Conservation (phyloP, 2,113 vertebrate species). For the Ptilorrhoa leucosticta region DNA sequence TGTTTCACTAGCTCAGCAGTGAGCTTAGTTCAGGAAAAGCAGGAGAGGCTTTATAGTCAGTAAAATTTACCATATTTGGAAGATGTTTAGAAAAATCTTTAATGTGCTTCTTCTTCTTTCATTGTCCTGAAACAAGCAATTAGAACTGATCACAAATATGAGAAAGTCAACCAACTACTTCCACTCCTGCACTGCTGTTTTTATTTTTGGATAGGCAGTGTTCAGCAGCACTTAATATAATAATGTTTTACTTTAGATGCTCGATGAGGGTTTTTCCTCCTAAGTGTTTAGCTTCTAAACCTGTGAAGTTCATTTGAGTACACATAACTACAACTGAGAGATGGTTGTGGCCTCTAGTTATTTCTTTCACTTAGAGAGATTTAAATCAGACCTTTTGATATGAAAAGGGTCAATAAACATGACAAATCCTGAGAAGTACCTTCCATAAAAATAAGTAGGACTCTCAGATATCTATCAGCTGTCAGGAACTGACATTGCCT, state of each 20-base stretch:
- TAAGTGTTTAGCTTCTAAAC: not conserved
- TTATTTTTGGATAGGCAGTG: not conserved
- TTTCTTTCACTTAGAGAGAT: conserved; percentile 2
- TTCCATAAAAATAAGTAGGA: not conserved
- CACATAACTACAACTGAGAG: not conserved
- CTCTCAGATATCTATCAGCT: not conserved
- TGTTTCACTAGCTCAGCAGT: not conserved
- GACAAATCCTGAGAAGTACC: not conserved
- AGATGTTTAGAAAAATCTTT: not conserved
- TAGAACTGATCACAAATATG: not conserved
- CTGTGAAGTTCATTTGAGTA: not conserved
- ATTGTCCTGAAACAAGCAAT: not conserved
- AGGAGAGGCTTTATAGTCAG: not conserved
- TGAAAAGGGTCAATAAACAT: not conserved
- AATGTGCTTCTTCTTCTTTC: not conserved
- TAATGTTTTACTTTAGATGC: not conserved
- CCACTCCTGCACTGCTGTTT: not conserved
- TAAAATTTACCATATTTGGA: not conserved
- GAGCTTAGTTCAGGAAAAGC: not conserved
- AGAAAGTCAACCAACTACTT: not conserved
- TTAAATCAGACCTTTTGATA: not conserved
- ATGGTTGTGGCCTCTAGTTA: not conserved
- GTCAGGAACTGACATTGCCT: not conserved
- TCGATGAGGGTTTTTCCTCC: accelerated
- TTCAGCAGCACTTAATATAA: not conserved